Conservation (phyloP, 2,113 vertebrate species). For the Tupaia tana region DNA sequence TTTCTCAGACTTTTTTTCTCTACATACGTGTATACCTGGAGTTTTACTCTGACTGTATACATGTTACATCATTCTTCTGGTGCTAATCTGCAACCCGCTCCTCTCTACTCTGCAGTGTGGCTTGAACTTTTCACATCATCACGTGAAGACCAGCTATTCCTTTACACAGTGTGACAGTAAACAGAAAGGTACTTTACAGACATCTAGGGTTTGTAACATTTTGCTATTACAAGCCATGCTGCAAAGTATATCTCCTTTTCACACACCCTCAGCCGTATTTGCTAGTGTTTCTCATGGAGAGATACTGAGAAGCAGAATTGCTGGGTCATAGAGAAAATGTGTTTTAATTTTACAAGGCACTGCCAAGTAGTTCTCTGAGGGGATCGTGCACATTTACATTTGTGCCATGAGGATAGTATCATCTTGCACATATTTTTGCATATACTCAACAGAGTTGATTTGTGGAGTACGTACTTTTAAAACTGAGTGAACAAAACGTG, state of each 20-base stretch:
- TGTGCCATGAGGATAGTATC: neutral
- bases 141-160: neutral
- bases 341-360: neutral
- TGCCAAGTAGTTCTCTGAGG: neutral
- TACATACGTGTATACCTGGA: neutral
- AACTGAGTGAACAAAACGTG: neutral
- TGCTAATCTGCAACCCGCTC: neutral
- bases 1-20: neutral
- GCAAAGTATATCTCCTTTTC: neutral
- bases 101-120: neutral
- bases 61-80: neutral
- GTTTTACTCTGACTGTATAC: constrained; percentile 1
- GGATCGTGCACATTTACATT: neutral
- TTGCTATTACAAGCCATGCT: neutral
- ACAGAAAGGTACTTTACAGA: neutral
- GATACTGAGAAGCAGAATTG: neutral
- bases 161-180: neutral
- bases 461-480: neutral
- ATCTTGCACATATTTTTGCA: neutral
- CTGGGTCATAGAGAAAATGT: neutral
- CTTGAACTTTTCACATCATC: neutral
- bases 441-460: neutral
- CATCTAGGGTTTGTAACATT: neutral
- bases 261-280: neutral
- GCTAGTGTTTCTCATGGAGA: neutral